Base-by-base conservation (phyloP, 2,797 vertebrate species). In the Girardinus metallicus region DNA sequence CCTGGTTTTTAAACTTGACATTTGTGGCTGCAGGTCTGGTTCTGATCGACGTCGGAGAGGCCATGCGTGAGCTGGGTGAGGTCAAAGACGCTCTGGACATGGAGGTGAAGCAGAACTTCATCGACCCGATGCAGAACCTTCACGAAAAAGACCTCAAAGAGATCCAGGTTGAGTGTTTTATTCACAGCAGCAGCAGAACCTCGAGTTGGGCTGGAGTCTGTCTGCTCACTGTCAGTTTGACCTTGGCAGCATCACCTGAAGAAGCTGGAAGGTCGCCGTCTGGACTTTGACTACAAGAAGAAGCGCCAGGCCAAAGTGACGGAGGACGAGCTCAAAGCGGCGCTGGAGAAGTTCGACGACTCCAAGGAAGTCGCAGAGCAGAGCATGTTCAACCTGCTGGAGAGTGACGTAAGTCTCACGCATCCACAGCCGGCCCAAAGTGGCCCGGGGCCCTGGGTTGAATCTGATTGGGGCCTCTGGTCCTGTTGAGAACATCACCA, bases 251-350 rank as follows among this genome's bases (percentile, higher is more conserved):
- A 99, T 89, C 98, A 99, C 88, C 95, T 99, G 85, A 99, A 99
- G 95, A 99, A 99, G 89, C 83, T 99, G 93, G 96, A 99, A 84
- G 98, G 99, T 15, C 96, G 99, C 9, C 97, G 99, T 76, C 92
- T 99, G 91, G 99, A 99, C 95, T 99, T 99, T 80, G 99, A 99
- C 91, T 99, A 99, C 87, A 99, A 99, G 93, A 99, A 99, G 96
- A 99, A 99, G 91, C 97, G 98, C n/a, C 98, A 99, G 92, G 97
- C 97, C 89, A 99, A 98, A 91, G 95, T 98, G 81, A 97, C 96
- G 3, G 99, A 99, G 0, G 98, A 99, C 0, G 99, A 99, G 86
- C 93, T 99, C 88, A 98, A 97, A 83, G 97, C 97, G 79, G 98
- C 99, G 0, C 94, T 99, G 74, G 99, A 99, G 91, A 99, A 99